Evolutionary conservation across 2,113 vertebrate species (phyloP), one percentile per base, ranked within the genome.

Genomic region (Zingel zingel): DNA sequence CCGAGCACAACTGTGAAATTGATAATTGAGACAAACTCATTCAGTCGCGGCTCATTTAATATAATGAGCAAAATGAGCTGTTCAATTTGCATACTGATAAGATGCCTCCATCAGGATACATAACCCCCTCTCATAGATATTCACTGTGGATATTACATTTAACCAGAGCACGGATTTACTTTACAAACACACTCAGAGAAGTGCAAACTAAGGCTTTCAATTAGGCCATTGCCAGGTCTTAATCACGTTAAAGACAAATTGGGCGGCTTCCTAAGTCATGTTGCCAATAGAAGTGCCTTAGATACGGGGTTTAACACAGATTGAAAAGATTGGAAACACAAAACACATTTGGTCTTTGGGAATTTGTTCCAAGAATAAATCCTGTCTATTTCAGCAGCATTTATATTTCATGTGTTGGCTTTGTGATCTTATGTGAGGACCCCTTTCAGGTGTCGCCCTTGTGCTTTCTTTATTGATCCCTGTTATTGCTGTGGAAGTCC

Each of bases 131-230:
- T 79, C 75, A 75, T 75, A 85, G 90, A 61, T 16, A 5, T 71
- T 93, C 81, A 87, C 71, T 82, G 89, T 92, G 84, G 84, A 92
- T 93, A 87, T 94, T 82, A 88, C 62, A 85, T 92, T 94, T 93
- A 94, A 93, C 95, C 93, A 93, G 74, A 91, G 91, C 91, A 87
- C 88, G 48, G 79, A 83, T 93, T 95, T 92, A 89, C 86, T 96
- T 93, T 90, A 89, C 90, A 96, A 95, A 95, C 89, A 94, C 84
- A 85, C 89, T 93, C 78, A 77, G 82, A 62, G 82, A 91, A 94
- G 90, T 92, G 92, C 79, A 94, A 94, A 92, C 92, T 91, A 88
- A 92, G 50, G 66, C 59, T 92, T 82, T 94, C 92, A 93, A 92
- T 96, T 94, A 94, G 91, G 72, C 88, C 85, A 87, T 93, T 84